These are phyloP conservation scores for Characodon lateralis DNA, from an alignment of 2,797 vertebrate species.

Conservation along the genomic window DNA sequence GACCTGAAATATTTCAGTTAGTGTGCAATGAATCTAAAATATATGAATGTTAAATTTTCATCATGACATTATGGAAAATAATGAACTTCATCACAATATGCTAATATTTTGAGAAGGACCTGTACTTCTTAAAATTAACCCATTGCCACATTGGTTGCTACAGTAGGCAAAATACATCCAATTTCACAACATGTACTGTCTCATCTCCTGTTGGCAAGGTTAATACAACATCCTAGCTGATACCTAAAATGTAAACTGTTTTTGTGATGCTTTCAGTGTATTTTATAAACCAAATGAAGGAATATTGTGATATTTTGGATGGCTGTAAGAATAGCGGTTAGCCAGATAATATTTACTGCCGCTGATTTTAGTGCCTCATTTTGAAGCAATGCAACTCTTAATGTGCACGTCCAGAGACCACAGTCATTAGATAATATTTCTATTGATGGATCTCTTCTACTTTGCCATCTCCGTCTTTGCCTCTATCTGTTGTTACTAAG, in stretches of 20 bases:
- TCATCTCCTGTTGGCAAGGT: conserved; percentile 13
- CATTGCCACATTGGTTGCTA: not conserved
- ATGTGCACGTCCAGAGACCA: conserved; percentile 17
- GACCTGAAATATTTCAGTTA: too few relatives aligned
- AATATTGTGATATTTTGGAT: conserved; percentile 17
- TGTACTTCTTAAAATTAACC: conserved; percentile 24
- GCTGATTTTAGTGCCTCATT: conserved; percentile 18
- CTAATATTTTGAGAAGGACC: too few relatives aligned
- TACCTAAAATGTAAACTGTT: not conserved
- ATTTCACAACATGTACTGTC: conserved; percentile 15
- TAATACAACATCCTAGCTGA: conserved; percentile 9
- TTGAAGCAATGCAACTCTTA: conserved; percentile 14
- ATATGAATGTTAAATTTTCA: too few relatives aligned
- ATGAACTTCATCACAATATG: too few relatives aligned
- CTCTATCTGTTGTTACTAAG: conserved; percentile 41
- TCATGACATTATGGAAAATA: too few relatives aligned
- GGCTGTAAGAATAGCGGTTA: conserved; percentile 6
- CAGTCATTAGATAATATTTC: conserved; percentile 43
- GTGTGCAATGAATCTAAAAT: too few relatives aligned
- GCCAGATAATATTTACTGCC: conserved; percentile 26
- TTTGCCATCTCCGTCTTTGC: conserved; percentile 13
- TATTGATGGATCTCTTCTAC: conserved; percentile 33
- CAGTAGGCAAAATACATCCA: conserved; percentile 22
- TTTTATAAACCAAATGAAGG: conserved; percentile 20
- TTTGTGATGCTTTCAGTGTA: conserved; percentile 6